Evolutionary conservation across 2,888 invertebrate species (phyloP).

Genomic region (Caenorhabditis angaria): DNA sequence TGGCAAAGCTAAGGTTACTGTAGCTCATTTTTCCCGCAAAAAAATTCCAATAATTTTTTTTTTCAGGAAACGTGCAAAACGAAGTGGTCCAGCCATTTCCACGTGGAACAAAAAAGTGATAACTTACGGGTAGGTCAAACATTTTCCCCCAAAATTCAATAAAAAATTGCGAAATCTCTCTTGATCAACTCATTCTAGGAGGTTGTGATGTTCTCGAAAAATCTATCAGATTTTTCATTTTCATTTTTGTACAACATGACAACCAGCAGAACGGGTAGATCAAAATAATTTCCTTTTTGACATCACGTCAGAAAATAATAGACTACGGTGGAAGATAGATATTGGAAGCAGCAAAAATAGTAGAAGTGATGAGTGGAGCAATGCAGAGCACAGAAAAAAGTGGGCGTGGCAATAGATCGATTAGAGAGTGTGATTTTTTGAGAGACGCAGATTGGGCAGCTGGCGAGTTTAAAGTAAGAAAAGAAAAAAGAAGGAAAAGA

Average conservation of each 20-base stretch:
- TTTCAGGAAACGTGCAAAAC: too few species aligned
- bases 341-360: background rate
- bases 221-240: conserved; percentile 1
- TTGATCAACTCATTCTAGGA: conserved; percentile 45
- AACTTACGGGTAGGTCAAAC: conserved; percentile 29
- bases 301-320: background rate
- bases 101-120: conserved; percentile 22
- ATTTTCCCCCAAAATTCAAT: background rate
- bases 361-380: background rate
- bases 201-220: conserved; percentile 46
- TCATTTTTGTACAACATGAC: conserved; percentile 10
- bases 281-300: background rate
- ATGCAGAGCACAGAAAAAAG: background rate
- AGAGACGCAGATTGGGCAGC: conserved; percentile 39
- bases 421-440: conserved; percentile 17
- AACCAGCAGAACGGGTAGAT: background rate
- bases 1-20: too few species aligned
- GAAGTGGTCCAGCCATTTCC: background rate
- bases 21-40: too few species aligned
- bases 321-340: background rate
- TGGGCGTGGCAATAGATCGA: conserved; percentile 16
- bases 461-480: conserved; percentile 35
- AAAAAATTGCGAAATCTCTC: background rate
- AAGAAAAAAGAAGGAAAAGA: background rate
- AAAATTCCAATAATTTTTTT: too few species aligned